Percentiles rank a stretch among this genome's conserved stretches.
Evolutionary conservation across 2,888 invertebrate species (phyloP).

Genomic region (Pristionchus exspectatus): DNA sequence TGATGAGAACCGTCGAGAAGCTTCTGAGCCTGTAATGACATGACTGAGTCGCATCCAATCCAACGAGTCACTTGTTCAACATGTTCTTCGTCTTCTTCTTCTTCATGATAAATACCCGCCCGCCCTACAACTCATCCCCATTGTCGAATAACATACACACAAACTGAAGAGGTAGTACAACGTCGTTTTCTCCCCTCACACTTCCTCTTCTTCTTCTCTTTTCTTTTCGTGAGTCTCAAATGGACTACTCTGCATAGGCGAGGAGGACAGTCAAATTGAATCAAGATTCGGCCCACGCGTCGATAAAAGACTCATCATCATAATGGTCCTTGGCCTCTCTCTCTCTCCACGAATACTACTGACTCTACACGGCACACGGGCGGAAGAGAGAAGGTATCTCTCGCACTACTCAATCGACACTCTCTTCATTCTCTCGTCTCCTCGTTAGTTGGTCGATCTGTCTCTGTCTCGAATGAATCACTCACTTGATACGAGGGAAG

Average conservation of each 20-base stretch:
- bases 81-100: not conserved
- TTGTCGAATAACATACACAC: slow-evolving; percentile 22
- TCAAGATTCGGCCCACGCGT: slow-evolving; percentile 49
- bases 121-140: not conserved
- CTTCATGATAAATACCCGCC: slow-evolving; percentile 5
- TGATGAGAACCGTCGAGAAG: slow-evolving; percentile 79
- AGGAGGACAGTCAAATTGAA: slow-evolving; percentile 53
- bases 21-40: slow-evolving; percentile 74
- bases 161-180: slow-evolving; percentile 39
- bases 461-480: not conserved
- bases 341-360: not conserved
- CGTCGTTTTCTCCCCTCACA: slow-evolving; percentile 36
- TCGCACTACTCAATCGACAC: slow-evolving; percentile 27
- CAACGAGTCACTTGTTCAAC: slow-evolving; percentile 2
- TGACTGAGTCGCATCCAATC: slow-evolving; percentile 19
- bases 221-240: slow-evolving; percentile 34
- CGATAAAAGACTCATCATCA: slow-evolving; percentile 56
- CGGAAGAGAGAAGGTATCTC: not conserved
- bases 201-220: slow-evolving; percentile 49
- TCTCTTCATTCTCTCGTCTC: slow-evolving; percentile 2
- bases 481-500: slow-evolving; percentile 78
- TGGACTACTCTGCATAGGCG: slow-evolving; percentile 47
- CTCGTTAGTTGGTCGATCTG: slow-evolving; percentile 12
- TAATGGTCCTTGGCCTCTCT: slow-evolving; percentile 39
- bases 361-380: not conserved